These are phyloP conservation scores for Trogon melanurus DNA, from an alignment of 2,113 vertebrate species.

Conservation along the genomic window DNA sequence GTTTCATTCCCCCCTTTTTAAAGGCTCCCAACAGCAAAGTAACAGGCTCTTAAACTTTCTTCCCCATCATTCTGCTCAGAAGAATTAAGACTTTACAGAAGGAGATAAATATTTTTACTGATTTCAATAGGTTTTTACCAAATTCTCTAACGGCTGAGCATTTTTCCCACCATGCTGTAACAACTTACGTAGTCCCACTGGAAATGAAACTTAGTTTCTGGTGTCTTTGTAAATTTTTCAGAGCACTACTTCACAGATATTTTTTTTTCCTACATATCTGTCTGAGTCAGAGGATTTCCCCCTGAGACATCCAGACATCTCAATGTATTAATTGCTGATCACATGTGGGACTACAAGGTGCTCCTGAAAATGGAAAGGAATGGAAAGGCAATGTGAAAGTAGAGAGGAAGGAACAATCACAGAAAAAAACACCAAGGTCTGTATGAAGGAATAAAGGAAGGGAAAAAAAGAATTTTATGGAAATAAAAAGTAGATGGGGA, in stretches of 20 bases:
- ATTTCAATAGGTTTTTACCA: neutral
- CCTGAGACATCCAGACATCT: neutral
- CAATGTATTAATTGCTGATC: neutral
- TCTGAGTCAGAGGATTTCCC: neutral
- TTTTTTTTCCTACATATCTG: neutral
- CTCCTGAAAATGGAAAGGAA: neutral
- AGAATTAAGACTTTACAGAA: neutral
- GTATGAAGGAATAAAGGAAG: neutral
- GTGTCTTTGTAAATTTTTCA: neutral
- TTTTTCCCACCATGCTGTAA: neutral
- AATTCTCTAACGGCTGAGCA: neutral
- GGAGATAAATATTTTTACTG: rapidly evolving
- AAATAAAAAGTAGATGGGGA: neutral
- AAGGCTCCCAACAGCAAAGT: neutral
- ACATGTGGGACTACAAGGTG: neutral
- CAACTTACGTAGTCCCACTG: neutral
- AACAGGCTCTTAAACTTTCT: neutral
- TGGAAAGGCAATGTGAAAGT: neutral
- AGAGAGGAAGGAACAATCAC: neutral
- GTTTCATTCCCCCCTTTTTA: neutral
- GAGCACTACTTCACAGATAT: neutral
- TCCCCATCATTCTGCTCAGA: neutral
- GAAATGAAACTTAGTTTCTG: neutral
- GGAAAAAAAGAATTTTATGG: neutral
- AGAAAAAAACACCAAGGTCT: neutral